Evolutionary conservation across 2,113 vertebrate genomes (phyloP).

Genomic region (Laterallus jamaicensis): DNA sequence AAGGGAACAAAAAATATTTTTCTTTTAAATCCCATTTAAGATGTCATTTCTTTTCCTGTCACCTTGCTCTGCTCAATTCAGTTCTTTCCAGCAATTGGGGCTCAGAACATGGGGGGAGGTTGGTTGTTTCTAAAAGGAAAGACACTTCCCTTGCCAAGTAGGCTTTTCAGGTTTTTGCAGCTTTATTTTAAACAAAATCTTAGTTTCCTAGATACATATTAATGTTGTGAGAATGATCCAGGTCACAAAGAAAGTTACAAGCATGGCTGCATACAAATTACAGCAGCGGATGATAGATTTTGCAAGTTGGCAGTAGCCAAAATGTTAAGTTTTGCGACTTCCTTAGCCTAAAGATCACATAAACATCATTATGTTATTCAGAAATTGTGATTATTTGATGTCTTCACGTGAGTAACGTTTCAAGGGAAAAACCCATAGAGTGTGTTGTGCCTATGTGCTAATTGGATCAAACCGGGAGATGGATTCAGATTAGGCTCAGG

Average conservation of each 20-base stretch:
- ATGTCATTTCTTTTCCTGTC: background rate
- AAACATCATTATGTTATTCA: background rate
- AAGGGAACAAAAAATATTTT: background rate
- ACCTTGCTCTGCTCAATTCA: background rate
- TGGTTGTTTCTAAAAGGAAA: background rate
- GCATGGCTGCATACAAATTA: background rate
- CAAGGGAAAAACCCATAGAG: background rate
- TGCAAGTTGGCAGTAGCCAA: fast-evolving
- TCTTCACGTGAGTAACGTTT: background rate
- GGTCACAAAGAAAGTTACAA: background rate
- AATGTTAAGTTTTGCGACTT: background rate
- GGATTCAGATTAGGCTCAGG: background rate
- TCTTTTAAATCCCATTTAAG: background rate
- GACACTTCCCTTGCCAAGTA: background rate
- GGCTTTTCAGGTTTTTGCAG: background rate
- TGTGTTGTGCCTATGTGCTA: background rate
- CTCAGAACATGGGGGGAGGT: background rate
- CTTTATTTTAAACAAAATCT: background rate
- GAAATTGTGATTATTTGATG: background rate
- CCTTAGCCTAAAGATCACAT: background rate
- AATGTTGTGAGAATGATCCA: background rate
- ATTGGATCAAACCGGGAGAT: background rate
- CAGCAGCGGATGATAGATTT: background rate
- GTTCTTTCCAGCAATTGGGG: background rate
- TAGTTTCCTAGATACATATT: background rate